These are phyloP conservation scores for Orientallactaga bullata DNA, from an alignment of 2,113 vertebrate genomes.

Conservation along the genomic window DNA sequence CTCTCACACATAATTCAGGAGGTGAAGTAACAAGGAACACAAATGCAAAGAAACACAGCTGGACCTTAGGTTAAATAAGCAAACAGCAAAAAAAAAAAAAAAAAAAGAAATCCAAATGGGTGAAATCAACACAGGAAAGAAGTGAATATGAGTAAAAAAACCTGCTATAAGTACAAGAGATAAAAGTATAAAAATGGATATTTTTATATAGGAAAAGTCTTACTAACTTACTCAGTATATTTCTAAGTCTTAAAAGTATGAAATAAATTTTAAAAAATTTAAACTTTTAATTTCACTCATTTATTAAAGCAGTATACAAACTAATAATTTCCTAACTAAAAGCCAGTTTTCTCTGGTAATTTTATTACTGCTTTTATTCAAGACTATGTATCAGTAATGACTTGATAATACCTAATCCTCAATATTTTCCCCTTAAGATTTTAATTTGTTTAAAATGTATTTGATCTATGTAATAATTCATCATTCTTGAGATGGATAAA, in stretches of 20 bases:
- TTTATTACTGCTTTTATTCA: conserved; percentile 26
- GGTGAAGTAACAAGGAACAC: conserved; percentile 14
- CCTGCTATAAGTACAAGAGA: conserved; percentile 35
- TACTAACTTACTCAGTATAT: conserved; percentile 29
- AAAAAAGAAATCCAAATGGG: background rate
- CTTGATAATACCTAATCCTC: conserved; percentile 4
- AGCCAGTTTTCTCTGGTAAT: conserved; percentile 29
- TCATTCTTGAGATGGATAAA: conserved; percentile 2
- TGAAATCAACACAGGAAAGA: conserved; percentile 18
- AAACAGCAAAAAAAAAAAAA: conserved; percentile 9
- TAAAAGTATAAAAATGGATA: background rate
- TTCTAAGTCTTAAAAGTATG: background rate
- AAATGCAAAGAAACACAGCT: conserved; percentile 38
- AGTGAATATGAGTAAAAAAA: background rate
- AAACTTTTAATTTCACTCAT: conserved; percentile 46
- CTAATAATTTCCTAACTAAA: conserved; percentile 31
- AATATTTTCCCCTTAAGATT: conserved; percentile 45
- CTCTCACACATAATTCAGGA: conserved; percentile 43
- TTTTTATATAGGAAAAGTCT: conserved; percentile 18
- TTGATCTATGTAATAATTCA: conserved; percentile 42
- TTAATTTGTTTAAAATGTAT: conserved; percentile 10
- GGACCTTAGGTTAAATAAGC: background rate
- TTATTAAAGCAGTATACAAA: conserved; percentile 32
- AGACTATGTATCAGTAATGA: conserved; percentile 2
- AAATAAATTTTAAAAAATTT: conserved; percentile 45